Conservation (phyloP, 2,113 vertebrate species). For the Cavia aperea region DNA sequence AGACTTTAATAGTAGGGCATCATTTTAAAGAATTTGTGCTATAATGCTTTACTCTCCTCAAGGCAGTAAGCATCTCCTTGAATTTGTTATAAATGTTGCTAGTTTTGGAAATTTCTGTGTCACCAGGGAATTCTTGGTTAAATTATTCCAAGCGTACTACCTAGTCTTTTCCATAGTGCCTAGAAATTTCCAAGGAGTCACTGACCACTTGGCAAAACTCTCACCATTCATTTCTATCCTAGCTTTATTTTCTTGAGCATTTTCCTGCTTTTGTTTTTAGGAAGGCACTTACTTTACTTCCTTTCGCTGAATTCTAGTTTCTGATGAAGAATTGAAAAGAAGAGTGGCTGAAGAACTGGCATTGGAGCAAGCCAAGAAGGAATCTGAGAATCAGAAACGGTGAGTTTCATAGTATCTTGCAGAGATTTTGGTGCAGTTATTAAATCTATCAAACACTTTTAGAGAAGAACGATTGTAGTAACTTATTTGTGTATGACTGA, state of each 20-base stretch:
- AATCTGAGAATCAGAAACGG: slow-evolving; percentile 79
- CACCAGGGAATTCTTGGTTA: slow-evolving; percentile 40
- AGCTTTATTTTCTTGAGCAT: slow-evolving; percentile 3
- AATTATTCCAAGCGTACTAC: slow-evolving; percentile 38
- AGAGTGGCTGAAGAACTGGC: slow-evolving; percentile 83
- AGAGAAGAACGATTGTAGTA: background rate
- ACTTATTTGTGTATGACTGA: background rate
- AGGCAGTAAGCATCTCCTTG: slow-evolving; percentile 45
- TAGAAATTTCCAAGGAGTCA: slow-evolving; percentile 10
- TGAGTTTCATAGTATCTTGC: slow-evolving; percentile 58
- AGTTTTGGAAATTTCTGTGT: slow-evolving; percentile 49
- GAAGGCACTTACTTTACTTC: slow-evolving; percentile 20
- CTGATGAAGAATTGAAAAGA: slow-evolving; percentile 81
- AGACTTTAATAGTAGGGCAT: slow-evolving; percentile 26
- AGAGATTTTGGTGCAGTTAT: background rate
- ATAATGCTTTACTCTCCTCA: background rate
- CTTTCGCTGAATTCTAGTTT: slow-evolving; percentile 71
- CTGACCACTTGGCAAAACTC: background rate
- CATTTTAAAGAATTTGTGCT: slow-evolving; percentile 39
- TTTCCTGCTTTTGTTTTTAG: slow-evolving; percentile 27
- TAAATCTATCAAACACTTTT: background rate
- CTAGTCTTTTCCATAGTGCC: slow-evolving; percentile 27
- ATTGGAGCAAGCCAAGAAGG: slow-evolving; percentile 77
- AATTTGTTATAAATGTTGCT: slow-evolving; percentile 50
- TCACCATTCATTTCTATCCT: background rate